Base-by-base conservation (phyloP, 2,797 vertebrate species). In the Picus viridis region DNA sequence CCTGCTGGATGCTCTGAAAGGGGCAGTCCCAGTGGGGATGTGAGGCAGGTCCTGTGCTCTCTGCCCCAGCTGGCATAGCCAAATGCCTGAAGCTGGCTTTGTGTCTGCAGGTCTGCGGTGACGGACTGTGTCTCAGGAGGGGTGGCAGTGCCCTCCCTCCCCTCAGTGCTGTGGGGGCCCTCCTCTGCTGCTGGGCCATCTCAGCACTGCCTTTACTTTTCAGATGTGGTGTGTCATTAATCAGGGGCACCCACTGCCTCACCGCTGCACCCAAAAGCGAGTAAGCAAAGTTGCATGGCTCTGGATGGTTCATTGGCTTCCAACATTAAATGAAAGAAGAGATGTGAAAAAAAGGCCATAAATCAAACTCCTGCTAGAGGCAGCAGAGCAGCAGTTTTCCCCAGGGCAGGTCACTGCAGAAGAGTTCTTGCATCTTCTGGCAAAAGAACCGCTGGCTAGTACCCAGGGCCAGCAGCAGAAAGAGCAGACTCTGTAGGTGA, bases 351-450 rank as follows among this genome's bases (percentile, higher is more conserved):
- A 58, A 89, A 90, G n/a, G 71, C 73, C 36, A 80, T 80, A 94
- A 93, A 93, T 88, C 71, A 84, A 86, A 84, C 62, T 91, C 70
- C 49, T 85, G 27, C 58, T 85, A 23, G 56, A 87, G 88, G 65
- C 72, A 93, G 68, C 34, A 89, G 63, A 86, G 69, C 80, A 92
- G 63, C 27, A 57, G 43, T 64, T 91, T 91, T 96, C 39, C 68
- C 73, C 47, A 59, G 72, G 54, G 74, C 51, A 91, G 51, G 77
- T 91, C 76, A 74, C 34, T 83, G 32, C 30, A 71, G 43, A 76
- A 72, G 75, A 72, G 85, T 90, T 90, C 65, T 89, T 75, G 62
- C 43, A 67, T 85, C 56, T 89, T 88, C 75, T 84, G 78, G 81
- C 72, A 87, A 72, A 82, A 73, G 23, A 86, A 71, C 64, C 26